Evolutionary conservation across 2,113 vertebrate species (phyloP), one percentile per base, ranked within the genome.

Genomic region (Anguilla japonica): DNA sequence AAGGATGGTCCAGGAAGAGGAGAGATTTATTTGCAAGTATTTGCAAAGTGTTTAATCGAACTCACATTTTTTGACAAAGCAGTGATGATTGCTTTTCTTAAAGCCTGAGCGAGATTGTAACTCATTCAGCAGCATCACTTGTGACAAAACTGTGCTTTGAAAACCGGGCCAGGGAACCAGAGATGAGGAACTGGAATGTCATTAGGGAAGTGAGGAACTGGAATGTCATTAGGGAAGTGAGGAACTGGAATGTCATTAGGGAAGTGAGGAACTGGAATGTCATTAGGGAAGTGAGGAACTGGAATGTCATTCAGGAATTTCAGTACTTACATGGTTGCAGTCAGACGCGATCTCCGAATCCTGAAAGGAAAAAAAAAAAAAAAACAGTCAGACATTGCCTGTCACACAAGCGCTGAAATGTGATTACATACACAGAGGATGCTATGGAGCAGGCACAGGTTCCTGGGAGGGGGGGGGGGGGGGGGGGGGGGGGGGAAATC

Each of bases 251-350:
- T 63, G 57, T 71, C 82, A 34, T 81, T 85, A 34, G 34, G 34
- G 34, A 34, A 34, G 34, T 34, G 34, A 34, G 34, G 34, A 34
- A 34, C 34, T 34, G 34, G 34, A 34, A 34, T 34, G 34, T 34
- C 34, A 34, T 34, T 34, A 34, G 34, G 34, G 34, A 34, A 34
- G 34, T 34, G 34, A 34, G 34, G 34, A 34, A 34, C 34, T 34
- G 34, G 43, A n/a, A n/a, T 63, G 57, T 71, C 82, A 34, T 81
- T 85, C 0, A 3, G 63, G 83, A 80, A 88, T 46, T 90, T 87
- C 84, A 84, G 88, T 90, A 99, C 98, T 99, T 96, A 99, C 98
- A 26, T 99, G 98, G 93, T 98, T 99, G 93, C 98, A 99, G 87
- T 97, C 97, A 22, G 97, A 91, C 71, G 97, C 96, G 50, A 99